A percentile compares a stretch with the other conserved stretches of the same genome.
These are phyloP conservation scores for Stomatorhinus walkeri DNA, from an alignment of 2,797 vertebrate genomes.

Conservation along the genomic window DNA sequence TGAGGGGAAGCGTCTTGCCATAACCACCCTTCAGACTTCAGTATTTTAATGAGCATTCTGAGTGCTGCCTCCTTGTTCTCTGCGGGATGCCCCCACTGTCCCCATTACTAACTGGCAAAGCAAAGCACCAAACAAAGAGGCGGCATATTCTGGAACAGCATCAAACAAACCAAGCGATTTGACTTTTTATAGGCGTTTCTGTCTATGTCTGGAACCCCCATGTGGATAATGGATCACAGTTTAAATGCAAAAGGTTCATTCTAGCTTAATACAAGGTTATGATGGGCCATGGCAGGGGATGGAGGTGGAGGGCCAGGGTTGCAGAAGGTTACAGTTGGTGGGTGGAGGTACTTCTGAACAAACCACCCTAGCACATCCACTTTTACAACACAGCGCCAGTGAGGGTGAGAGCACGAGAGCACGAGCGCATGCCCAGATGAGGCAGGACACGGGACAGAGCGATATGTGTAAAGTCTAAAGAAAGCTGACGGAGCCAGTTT, in stretches of 20 bases:
- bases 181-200: slow-evolving; percentile 40
- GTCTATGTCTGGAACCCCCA: slow-evolving; percentile 42
- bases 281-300: neutral
- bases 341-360: neutral
- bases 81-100: slow-evolving; percentile 46
- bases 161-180: slow-evolving; percentile 50
- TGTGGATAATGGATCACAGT: slow-evolving; percentile 33
- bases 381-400: neutral
- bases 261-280: neutral
- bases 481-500: slow-evolving; percentile 8
- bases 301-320: neutral
- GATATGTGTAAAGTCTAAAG: neutral
- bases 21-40: neutral
- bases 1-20: neutral
- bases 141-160: slow-evolving; percentile 48
- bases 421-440: neutral
- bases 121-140: slow-evolving; percentile 40
- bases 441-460: neutral
- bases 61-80: slow-evolving; percentile 37
- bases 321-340: neutral
- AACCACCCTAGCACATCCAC: neutral
- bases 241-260: slow-evolving; percentile 5
- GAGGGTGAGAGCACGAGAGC: neutral
- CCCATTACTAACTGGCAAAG: slow-evolving; percentile 48
- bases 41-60: slow-evolving; percentile 51